Conservation (phyloP, 2,113 vertebrate genomes). For the Amphiprion percula region DNA sequence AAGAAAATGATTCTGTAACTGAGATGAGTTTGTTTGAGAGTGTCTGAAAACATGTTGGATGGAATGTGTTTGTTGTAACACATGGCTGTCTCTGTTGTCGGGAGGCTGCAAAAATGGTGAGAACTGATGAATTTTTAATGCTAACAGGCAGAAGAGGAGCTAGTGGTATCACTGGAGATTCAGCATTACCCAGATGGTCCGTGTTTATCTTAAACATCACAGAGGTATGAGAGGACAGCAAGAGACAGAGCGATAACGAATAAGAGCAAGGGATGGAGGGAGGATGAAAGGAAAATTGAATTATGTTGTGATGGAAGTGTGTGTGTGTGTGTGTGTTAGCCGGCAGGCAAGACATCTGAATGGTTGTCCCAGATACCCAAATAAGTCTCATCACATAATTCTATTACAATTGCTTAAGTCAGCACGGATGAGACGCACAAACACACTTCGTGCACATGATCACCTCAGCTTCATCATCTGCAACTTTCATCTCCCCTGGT, state of each 20-base stretch:
- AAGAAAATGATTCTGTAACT: no score
- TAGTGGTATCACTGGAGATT: slow-evolving; percentile 25
- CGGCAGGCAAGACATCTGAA: slow-evolving; percentile 62
- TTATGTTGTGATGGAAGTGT: slow-evolving; percentile 34
- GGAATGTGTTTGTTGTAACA: background rate
- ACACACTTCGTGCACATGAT: slow-evolving; percentile 26
- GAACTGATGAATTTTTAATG: slow-evolving; percentile 34
- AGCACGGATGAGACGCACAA: slow-evolving; percentile 56
- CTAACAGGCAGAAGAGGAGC: slow-evolving; percentile 26
- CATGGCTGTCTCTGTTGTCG: slow-evolving; percentile 10
- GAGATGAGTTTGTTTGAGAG: no score
- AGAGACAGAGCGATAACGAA: slow-evolving; percentile 27
- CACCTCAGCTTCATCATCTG: slow-evolving; percentile 47
- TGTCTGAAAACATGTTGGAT: no score
- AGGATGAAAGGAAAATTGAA: slow-evolving; percentile 47
- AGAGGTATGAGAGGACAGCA: slow-evolving; percentile 39
- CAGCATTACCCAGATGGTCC: slow-evolving; percentile 44
- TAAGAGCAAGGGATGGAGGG: background rate
- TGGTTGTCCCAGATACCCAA: slow-evolving; percentile 76
- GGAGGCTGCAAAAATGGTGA: slow-evolving; percentile 8
- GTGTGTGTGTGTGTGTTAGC: slow-evolving; percentile 42
- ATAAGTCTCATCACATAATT: slow-evolving; percentile 75
- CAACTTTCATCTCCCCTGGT: background rate
- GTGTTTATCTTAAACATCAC: slow-evolving; percentile 54
- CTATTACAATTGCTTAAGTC: slow-evolving; percentile 62